Conservation (phyloP, 2,888 invertebrate genomes). For the Drosophila algonquin region DNA sequence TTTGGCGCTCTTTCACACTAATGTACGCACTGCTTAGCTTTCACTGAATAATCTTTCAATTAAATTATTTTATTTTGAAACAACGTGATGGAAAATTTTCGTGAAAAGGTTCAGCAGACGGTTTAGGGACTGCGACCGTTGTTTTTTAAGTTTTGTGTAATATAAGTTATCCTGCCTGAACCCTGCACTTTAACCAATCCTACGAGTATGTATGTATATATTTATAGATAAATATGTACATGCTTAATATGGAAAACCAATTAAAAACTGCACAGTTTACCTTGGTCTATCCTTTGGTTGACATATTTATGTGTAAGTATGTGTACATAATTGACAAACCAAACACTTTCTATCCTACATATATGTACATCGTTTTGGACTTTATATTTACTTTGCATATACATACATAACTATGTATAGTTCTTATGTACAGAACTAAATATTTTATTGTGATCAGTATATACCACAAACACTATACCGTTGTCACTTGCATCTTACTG, state of each 20-base stretch:
- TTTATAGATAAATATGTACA: constrained; percentile 1
- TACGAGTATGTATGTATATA: not conserved
- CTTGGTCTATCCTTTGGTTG: no score
- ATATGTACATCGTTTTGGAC: not conserved
- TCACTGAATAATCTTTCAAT: not conserved
- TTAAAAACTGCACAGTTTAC: no score
- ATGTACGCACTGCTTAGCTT: no score
- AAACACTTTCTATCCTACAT: not conserved
- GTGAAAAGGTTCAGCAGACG: not conserved
- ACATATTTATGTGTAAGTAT: not conserved
- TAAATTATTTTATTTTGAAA: not conserved
- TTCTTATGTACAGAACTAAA: constrained; percentile 4
- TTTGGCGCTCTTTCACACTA: no score
- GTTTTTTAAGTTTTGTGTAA: not conserved
- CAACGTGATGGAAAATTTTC: not conserved
- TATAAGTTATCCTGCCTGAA: not conserved
- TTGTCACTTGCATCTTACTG: constrained; percentile 38
- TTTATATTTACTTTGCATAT: constrained; percentile 1
- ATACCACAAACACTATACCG: constrained; percentile 12
- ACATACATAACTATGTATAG: not conserved
- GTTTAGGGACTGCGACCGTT: not conserved
- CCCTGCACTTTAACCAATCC: not conserved
- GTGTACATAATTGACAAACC: not conserved
- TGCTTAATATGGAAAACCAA: not conserved
- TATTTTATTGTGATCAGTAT: constrained; percentile 5